Evolutionary conservation across 1,140 invertebrate genomes (phyloP), one percentile per base, ranked within the genome.

Genomic region (Drosophila athabasca): DNA sequence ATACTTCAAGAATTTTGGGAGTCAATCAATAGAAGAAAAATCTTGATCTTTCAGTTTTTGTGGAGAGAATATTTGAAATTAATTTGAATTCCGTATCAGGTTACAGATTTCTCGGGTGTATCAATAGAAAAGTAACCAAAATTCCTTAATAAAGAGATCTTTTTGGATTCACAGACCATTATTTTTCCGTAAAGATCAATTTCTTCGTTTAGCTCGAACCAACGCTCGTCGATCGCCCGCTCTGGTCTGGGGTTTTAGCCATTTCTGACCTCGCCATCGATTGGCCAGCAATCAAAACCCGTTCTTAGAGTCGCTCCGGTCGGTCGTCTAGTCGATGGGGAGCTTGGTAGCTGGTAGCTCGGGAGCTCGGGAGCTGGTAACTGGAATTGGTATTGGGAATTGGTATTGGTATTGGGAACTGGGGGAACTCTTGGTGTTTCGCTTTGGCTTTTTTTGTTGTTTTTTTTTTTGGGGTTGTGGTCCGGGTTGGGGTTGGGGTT

Each of bases 301-400:
- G 66, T 69, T 69, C 66, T 69, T 35, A 35, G 31, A 35, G 31
- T 11, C 31, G 9, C 31, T 35, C 31, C 11, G 31, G 31, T 35
- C 31, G 9, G 29, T 35, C 31, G 31, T 35, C 31, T 35, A 35
- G 9, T 35, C 31, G 31, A 11, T 31, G 29, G 44, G 66, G 64
- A 61, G 65, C 31, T 35, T 35, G 9, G 61, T 45, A 66, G 61
- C 9, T 35, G 9, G 31, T 3, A 35, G 9, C 31, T 3, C 9
- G 31, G 31, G 9, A 9, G 9, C 31, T 35, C 51, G 64, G 51
- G 66, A 69, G 66, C 66, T 69, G 66, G 64, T 69, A 69, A 69
- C 66, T 69, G 66, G 66, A 69, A 69, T 69, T 69, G 66, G 65
- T 68, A 69, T 49, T 66, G 64, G 50, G 66, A 68, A 46, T n/a